Percentiles rank a stretch among this genome's conserved stretches.
Conservation (phyloP, 2,888 invertebrate genomes). For the Ichneumon xanthorius region DNA sequence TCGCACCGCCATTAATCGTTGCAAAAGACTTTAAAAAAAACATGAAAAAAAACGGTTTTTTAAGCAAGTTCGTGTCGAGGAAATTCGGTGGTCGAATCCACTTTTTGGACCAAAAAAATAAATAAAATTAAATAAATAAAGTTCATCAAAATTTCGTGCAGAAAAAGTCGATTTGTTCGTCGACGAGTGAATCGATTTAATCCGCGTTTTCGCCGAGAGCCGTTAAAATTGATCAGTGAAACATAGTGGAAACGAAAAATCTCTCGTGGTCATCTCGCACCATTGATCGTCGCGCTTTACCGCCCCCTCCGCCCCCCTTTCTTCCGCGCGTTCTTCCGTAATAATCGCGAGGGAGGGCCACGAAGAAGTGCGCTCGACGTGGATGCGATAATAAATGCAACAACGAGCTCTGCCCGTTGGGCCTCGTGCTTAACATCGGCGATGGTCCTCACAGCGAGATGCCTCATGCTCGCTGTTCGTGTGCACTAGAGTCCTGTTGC, state of each 20-base stretch:
- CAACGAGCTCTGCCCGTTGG: neutral
- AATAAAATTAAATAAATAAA: too few species aligned
- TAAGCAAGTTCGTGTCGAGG: too few species aligned
- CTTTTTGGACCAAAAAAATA: too few species aligned
- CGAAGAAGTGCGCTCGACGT: neutral
- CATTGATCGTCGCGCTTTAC: conserved; percentile 44
- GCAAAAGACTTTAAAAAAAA: too few species aligned
- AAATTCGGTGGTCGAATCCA: too few species aligned
- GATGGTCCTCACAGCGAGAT: neutral
- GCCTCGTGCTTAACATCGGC: conserved; percentile 10
- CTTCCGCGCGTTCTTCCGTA: conserved; percentile 1
- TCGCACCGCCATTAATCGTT: too few species aligned
- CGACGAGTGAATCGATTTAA: neutral
- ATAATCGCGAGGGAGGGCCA: conserved; percentile 1
- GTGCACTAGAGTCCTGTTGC: neutral
- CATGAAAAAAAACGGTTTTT: too few species aligned
- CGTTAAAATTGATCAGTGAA: neutral
- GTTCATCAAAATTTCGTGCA: too few species aligned
- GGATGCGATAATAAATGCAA: conserved; percentile 3
- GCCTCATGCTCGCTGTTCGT: conserved; percentile 3
- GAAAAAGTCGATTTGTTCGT: too few species aligned
- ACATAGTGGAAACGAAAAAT: conserved; percentile 17
- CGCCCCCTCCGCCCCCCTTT: neutral
- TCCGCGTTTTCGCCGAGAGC: conserved; percentile 25
- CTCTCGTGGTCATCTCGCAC: conserved; percentile 36